phyloP scores from a whole-genome alignment of 2,113 vertebrate genomes.

The Sapajus apella region DNA sequence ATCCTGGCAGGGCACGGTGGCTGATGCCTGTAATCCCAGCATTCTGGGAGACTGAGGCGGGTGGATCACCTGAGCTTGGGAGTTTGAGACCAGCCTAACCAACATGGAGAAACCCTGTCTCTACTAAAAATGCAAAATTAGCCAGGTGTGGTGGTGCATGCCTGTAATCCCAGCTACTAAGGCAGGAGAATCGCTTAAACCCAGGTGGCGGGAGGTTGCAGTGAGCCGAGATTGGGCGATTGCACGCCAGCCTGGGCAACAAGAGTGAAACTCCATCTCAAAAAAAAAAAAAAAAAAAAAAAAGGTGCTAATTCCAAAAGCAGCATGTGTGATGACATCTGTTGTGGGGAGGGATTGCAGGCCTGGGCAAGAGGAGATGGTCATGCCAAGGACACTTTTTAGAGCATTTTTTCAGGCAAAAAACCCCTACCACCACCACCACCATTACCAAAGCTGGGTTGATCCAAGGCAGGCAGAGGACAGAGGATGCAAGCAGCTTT shows the following conservation, averaged over 20 bases:
- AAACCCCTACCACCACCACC: not conserved
- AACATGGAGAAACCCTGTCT: too few relatives aligned
- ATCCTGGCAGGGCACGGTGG: too few relatives aligned
- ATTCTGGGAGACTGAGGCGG: too few relatives aligned
- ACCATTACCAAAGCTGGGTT: not conserved
- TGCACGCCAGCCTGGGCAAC: not conserved
- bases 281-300: not conserved
- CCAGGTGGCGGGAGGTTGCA: not conserved
- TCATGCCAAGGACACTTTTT: not conserved
- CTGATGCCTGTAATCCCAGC: too few relatives aligned
- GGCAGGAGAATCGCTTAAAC: not conserved
- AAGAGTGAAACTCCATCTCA: not conserved
- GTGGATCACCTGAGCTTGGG: too few relatives aligned
- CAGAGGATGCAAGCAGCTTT: not conserved
- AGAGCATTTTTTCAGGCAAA: not conserved
- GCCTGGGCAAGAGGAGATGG: not conserved
- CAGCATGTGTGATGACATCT: not conserved
- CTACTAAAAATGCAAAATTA: not conserved
- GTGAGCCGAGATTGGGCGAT: not conserved
- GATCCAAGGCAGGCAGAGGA: not conserved
- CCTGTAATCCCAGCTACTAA: too few relatives aligned
- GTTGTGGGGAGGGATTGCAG: not conserved
- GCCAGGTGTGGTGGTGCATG: not conserved
- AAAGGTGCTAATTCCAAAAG: not conserved
- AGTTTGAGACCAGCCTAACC: too few relatives aligned